These are phyloP conservation scores for Neodon shergylaensis DNA, from an alignment of 2,113 vertebrate species.

Conservation along the genomic window DNA sequence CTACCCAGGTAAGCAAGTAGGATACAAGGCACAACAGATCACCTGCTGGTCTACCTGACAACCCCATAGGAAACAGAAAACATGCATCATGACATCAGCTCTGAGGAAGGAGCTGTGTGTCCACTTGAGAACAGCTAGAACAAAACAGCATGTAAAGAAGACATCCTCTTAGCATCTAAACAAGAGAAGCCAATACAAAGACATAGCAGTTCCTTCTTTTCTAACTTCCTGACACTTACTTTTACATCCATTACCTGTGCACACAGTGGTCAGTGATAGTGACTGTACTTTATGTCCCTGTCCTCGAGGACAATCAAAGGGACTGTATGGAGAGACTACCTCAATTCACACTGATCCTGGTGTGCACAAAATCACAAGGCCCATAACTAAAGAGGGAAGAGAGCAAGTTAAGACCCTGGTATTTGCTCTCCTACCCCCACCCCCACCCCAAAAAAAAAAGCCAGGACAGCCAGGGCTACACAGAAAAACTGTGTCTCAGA, in stretches of 20 bases:
- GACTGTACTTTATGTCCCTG: background rate
- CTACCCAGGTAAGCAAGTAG: background rate
- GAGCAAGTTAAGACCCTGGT: background rate
- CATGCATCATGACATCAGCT: background rate
- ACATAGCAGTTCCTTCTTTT: background rate
- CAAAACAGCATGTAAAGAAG: slow-evolving; percentile 6
- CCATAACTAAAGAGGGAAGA: background rate
- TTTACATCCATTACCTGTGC: background rate
- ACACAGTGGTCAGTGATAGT: background rate
- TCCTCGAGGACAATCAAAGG: background rate
- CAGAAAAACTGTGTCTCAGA: no score
- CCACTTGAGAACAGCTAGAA: background rate
- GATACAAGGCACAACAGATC: background rate
- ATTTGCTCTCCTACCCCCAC: background rate
- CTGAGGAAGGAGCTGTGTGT: background rate
- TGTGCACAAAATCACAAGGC: background rate
- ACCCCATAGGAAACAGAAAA: background rate
- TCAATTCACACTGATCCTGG: background rate
- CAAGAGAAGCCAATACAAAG: background rate
- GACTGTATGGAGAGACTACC: background rate
- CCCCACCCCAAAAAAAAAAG: background rate
- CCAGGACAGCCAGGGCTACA: no score
- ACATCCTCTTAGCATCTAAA: background rate
- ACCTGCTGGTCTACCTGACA: background rate
- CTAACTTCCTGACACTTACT: background rate